phyloP scores from a whole-genome alignment of 2,797 vertebrate genomes.

The Rhinoraja longicauda region DNA sequence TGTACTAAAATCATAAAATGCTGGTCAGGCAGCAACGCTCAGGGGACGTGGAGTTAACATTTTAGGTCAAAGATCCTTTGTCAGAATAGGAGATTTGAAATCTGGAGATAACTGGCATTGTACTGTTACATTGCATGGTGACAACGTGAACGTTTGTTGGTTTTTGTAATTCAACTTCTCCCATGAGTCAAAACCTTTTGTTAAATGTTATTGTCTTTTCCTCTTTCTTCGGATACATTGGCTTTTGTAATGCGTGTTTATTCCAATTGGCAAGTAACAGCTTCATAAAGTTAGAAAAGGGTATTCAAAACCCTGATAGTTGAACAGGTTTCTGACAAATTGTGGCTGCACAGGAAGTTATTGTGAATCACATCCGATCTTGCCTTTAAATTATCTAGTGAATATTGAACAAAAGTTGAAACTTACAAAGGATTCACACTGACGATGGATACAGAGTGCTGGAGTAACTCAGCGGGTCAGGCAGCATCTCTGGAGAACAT shows the following conservation, averaged over 20 bases:
- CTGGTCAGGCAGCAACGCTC: too few relatives aligned
- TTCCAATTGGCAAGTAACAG: neutral
- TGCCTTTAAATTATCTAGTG: slow-evolving; percentile 4
- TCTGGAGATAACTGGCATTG: neutral
- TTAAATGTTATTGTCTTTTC: neutral
- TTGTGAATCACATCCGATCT: neutral
- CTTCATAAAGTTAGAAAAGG: neutral
- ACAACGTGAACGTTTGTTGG: too few relatives aligned
- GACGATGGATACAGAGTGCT: too few relatives aligned
- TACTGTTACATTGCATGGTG: neutral
- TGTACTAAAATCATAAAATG: too few relatives aligned
- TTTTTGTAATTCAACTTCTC: neutral
- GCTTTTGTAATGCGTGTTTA: neutral
- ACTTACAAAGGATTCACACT: neutral
- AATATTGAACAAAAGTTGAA: neutral
- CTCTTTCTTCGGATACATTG: neutral
- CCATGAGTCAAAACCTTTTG: neutral
- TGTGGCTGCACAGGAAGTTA: neutral
- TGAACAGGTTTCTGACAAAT: neutral
- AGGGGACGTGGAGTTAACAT: too few relatives aligned
- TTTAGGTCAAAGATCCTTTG: too few relatives aligned
- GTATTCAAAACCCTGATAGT: neutral
- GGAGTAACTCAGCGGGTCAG: too few relatives aligned
- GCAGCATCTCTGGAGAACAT: too few relatives aligned
- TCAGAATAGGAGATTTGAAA: too few relatives aligned